These are phyloP conservation scores for Tylochromis polylepis DNA, from an alignment of 2,113 vertebrate genomes.

Conservation along the genomic window DNA sequence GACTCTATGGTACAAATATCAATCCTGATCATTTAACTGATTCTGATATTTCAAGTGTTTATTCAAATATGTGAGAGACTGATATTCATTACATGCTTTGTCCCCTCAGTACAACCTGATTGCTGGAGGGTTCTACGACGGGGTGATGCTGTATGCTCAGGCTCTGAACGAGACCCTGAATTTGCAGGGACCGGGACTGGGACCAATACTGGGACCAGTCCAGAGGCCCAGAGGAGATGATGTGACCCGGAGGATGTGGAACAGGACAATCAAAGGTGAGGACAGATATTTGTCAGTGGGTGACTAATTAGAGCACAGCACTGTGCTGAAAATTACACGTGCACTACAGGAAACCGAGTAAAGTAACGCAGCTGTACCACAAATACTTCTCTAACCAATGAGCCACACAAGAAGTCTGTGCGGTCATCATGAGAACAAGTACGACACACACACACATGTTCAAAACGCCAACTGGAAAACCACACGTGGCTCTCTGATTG, in stretches of 20 bases:
- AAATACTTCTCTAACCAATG: not conserved
- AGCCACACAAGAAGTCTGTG: not conserved
- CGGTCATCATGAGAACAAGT: constrained; percentile 11
- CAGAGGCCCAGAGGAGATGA: constrained; percentile 27
- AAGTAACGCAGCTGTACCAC: not conserved
- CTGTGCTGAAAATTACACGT: not conserved
- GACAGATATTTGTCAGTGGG: not conserved
- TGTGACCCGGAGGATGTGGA: constrained; percentile 81
- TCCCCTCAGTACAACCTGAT: constrained; percentile 78
- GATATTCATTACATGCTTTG: not conserved
- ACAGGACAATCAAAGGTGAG: constrained; percentile 84
- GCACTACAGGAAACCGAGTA: not conserved
- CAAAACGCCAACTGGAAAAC: not conserved
- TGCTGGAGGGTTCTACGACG: constrained; percentile 89
- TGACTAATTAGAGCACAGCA: not conserved
- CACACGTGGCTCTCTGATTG: not conserved
- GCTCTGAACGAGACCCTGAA: constrained; percentile 85
- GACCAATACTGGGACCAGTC: not conserved
- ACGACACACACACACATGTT: not conserved
- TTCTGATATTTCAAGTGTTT: not conserved
- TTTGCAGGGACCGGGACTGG: constrained; percentile 50
- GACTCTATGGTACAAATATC: constrained; percentile 74
- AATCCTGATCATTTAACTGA: not conserved
- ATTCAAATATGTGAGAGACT: not conserved
- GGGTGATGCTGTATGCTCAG: constrained; percentile 84